phyloP scores from a whole-genome alignment of 2,797 vertebrate genomes.

The Melanotaenia boesemani region DNA sequence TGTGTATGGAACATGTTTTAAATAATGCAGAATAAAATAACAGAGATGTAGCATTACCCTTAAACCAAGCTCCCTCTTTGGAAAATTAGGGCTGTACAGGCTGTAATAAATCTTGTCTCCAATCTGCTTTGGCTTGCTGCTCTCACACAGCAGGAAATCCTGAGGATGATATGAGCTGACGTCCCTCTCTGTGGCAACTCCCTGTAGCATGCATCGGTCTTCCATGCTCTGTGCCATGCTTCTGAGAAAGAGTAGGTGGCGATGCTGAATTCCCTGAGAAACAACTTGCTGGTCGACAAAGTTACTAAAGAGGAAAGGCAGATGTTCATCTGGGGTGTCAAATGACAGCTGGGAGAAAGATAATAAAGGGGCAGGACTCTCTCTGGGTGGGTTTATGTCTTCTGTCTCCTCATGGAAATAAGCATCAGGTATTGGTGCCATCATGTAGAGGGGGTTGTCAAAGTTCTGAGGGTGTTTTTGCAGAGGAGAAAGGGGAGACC shows the following conservation, averaged over 20 bases:
- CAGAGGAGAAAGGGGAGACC: conserved; percentile 30
- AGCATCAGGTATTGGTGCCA: conserved; percentile 33
- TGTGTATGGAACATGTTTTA: neutral
- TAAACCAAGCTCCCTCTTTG: conserved; percentile 74
- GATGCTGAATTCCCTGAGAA: conserved; percentile 68
- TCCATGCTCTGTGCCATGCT: conserved; percentile 58
- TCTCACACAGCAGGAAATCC: conserved; percentile 72
- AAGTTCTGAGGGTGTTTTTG: conserved; percentile 48
- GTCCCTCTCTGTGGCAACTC: conserved; percentile 19
- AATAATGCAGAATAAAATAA: neutral
- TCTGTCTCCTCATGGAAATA: conserved; percentile 26
- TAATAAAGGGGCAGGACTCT: neutral
- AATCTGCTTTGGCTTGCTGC: conserved; percentile 61
- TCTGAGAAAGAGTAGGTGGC: conserved; percentile 76
- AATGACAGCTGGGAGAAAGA: conserved; percentile 74
- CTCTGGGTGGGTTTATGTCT: conserved; percentile 4
- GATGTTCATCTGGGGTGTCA: conserved; percentile 63
- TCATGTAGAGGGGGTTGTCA: conserved; percentile 79
- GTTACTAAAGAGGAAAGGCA: conserved; percentile 63
- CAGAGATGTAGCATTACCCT: conserved; percentile 77
- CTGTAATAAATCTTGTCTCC: conserved; percentile 78
- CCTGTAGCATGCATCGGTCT: conserved; percentile 48
- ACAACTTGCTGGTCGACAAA: conserved; percentile 61
- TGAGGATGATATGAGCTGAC: conserved; percentile 55
- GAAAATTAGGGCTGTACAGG: conserved; percentile 61